A percentile compares a stretch with the other conserved stretches of the same genome.
Evolutionary conservation across 1,140 invertebrate species (phyloP).

Genomic region (Caenorhabditis elegans): DNA sequence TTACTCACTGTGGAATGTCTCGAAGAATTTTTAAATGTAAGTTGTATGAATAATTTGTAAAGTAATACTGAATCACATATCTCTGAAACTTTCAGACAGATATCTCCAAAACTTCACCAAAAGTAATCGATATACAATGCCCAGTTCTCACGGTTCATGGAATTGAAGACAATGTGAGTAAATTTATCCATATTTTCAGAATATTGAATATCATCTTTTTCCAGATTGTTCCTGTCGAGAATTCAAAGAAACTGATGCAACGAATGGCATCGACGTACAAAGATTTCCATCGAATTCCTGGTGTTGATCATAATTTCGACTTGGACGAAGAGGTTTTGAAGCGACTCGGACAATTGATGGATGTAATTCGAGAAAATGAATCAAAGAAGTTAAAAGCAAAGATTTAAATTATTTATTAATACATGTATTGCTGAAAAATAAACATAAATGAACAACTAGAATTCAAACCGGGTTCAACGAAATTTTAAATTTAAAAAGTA

Average conservation of each 20-base stretch:
- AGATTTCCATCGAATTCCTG: slow-evolving; percentile 1
- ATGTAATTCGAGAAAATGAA: neutral
- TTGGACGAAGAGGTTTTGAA: neutral
- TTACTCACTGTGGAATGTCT: neutral
- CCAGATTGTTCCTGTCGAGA: neutral
- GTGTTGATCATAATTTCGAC: neutral
- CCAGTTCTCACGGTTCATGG: neutral
- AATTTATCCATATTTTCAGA: neutral
- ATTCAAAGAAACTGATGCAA: neutral
- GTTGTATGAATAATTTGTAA: neutral
- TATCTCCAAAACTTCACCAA: neutral
- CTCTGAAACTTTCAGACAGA: neutral
- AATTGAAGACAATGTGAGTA: neutral
- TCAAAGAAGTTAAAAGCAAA: neutral
- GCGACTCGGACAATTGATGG: neutral
- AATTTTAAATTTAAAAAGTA: neutral
- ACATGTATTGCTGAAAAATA: neutral
- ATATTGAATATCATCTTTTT: neutral
- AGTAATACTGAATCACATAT: neutral
- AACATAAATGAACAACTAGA: neutral
- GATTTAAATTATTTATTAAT: neutral
- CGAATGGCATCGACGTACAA: neutral
- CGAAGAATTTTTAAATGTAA: neutral
- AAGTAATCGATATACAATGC: neutral
- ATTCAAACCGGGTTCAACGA: neutral